Conservation (phyloP, 2,888 invertebrate genomes). For the Agonopterix subpropinquella region DNA sequence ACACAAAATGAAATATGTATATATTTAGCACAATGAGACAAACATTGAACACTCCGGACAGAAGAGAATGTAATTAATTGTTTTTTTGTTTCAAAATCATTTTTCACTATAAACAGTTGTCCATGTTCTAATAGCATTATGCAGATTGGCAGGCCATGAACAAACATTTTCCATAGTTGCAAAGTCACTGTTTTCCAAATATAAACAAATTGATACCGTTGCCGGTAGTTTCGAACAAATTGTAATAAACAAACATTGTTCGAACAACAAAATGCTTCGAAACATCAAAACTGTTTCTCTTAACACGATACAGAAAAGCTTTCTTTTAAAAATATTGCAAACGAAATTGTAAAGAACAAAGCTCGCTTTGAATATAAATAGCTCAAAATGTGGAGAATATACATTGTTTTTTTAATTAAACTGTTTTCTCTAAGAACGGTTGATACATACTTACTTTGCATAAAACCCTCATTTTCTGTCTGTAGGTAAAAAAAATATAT, state of each 20-base stretch:
- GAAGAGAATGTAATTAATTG: too few relatives aligned
- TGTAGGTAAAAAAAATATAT: too few relatives aligned
- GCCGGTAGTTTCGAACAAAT: background rate
- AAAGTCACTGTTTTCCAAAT: conserved; percentile 7
- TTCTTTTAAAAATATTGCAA: conserved; percentile 10
- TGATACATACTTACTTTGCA: background rate
- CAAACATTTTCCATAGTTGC: conserved; percentile 2
- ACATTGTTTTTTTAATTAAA: conserved; percentile 5
- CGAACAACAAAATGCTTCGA: background rate
- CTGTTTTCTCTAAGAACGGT: background rate
- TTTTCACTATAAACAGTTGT: too few relatives aligned
- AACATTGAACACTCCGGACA: too few relatives aligned
- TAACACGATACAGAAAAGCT: background rate
- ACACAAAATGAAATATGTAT: too few relatives aligned
- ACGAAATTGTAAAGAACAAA: conserved; percentile 9
- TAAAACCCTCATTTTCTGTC: too few relatives aligned
- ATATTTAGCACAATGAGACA: too few relatives aligned
- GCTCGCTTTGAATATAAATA: conserved; percentile 14
- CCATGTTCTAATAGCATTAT: background rate
- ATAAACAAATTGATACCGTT: background rate
- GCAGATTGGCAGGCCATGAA: conserved; percentile 7
- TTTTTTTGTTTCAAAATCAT: too few relatives aligned
- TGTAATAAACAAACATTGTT: background rate
- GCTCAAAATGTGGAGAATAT: conserved; percentile 3
- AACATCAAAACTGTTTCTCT: background rate